These are phyloP conservation scores for Nomia melanderi DNA, from an alignment of 1,140 invertebrate genomes.

Conservation along the genomic window DNA sequence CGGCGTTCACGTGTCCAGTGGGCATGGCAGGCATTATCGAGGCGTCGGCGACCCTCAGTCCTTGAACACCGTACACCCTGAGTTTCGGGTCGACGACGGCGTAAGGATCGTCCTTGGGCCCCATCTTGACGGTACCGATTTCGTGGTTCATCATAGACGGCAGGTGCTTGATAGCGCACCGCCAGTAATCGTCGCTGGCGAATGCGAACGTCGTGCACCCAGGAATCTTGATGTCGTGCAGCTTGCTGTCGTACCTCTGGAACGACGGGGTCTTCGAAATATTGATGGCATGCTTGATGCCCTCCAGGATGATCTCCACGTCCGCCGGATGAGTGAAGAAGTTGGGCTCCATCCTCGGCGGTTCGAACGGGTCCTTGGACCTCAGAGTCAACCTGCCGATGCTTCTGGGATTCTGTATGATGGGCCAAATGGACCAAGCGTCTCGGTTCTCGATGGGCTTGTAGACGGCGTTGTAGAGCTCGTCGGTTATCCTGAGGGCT, in stretches of 20 bases:
- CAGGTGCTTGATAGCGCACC: constrained; percentile 85
- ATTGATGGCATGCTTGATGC: constrained; percentile 84
- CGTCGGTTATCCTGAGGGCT: constrained; percentile 82
- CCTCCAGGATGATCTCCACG: constrained; percentile 85
- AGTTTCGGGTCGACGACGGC: constrained; percentile 89
- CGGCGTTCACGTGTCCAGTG: constrained; percentile 87
- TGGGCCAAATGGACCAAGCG: constrained; percentile 85
- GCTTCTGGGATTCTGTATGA: constrained; percentile 88
- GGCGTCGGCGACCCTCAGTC: constrained; percentile 88
- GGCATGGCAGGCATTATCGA: constrained; percentile 89
- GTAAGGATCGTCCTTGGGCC: constrained; percentile 83
- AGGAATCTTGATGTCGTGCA: constrained; percentile 83
- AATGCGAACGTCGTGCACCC: constrained; percentile 82
- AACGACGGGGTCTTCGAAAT: constrained; percentile 84
- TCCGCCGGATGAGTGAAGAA: constrained; percentile 87
- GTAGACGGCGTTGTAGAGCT: constrained; percentile 83
- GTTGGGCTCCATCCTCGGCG: constrained; percentile 88
- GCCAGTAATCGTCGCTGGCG: constrained; percentile 86
- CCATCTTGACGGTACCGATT: constrained; percentile 89
- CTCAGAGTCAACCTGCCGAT: constrained; percentile 85
- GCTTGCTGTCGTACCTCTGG: constrained; percentile 81
- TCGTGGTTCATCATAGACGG: constrained; percentile 87
- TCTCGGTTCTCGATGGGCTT: constrained; percentile 83
- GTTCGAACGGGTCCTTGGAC: constrained; percentile 87
- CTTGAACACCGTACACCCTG: constrained; percentile 85